These are phyloP conservation scores for Echeneis naucrates DNA, from an alignment of 2,797 vertebrate species.

Conservation along the genomic window DNA sequence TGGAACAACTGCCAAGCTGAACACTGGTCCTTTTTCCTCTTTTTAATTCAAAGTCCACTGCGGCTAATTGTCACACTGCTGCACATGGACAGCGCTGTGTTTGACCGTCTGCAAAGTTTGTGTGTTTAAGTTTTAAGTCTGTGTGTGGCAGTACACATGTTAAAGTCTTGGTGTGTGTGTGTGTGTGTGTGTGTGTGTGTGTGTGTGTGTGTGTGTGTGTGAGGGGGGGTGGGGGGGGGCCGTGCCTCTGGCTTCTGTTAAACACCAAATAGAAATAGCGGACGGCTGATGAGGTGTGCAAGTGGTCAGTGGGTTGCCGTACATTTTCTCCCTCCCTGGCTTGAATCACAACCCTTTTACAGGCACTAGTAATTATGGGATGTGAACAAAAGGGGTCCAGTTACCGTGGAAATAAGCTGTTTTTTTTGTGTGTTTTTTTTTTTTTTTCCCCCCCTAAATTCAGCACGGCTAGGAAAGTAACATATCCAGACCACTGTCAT, in stretches of 20 bases:
- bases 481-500: slow-evolving; percentile 18
- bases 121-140: slow-evolving; percentile 44
- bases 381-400: slow-evolving; percentile 70
- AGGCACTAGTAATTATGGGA: slow-evolving; percentile 65
- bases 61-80: slow-evolving; percentile 57
- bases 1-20: slow-evolving; percentile 59
- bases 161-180: slow-evolving; percentile 24
- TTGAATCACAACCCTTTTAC: slow-evolving; percentile 60
- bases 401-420: slow-evolving; percentile 58
- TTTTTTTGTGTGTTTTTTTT: no score
- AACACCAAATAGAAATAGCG: slow-evolving; percentile 72
- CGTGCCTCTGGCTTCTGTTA: slow-evolving; percentile 60
- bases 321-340: slow-evolving; percentile 67
- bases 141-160: slow-evolving; percentile 15
- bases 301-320: slow-evolving; percentile 70
- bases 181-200: slow-evolving; percentile 39
- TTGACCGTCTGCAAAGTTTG: slow-evolving; percentile 1
- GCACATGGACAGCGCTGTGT: slow-evolving; percentile 31
- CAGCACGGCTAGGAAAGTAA: slow-evolving; percentile 22
- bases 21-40: slow-evolving; percentile 57
- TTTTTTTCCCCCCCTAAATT: no score
- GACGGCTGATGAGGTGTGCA: slow-evolving; percentile 73
- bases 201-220: slow-evolving; percentile 56
- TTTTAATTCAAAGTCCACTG: slow-evolving; percentile 59
- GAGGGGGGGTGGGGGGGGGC: slow-evolving; percentile 61